Percentiles rank a stretch among this genome's conserved stretches.
Conservation (phyloP, 2,113 vertebrate genomes). For the Cephalopterus ornatus region DNA sequence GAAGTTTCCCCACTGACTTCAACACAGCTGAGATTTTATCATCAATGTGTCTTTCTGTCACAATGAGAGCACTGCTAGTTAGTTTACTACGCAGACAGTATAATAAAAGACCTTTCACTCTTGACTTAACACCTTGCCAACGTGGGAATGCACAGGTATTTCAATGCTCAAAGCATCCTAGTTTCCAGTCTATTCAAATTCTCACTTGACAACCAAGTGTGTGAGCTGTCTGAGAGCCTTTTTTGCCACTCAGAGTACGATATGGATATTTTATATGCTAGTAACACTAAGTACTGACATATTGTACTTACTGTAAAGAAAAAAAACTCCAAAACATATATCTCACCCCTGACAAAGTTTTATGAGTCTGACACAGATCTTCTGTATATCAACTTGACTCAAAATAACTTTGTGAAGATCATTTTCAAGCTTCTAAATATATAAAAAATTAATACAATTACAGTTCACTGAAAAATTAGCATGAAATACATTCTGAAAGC, state of each 20-base stretch:
- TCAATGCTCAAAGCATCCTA: not conserved
- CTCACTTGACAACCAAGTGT: not conserved
- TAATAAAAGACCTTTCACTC: not conserved
- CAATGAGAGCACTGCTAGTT: not conserved
- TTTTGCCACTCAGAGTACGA: not conserved
- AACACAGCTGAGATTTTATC: not conserved
- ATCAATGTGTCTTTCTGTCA: not conserved
- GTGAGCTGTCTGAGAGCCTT: not conserved
- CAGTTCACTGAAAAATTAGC: constrained; percentile 73
- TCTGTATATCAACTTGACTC: not conserved
- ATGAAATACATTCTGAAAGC: constrained; percentile 72
- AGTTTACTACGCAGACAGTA: not conserved
- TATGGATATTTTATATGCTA: not conserved
- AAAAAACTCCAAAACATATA: not conserved
- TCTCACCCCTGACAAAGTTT: not conserved
- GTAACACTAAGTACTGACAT: not conserved
- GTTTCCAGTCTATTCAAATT: not conserved
- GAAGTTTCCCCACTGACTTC: not conserved
- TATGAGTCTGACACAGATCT: constrained; percentile 15
- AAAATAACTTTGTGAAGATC: constrained; percentile 36
- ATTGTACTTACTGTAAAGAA: not conserved
- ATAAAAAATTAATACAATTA: constrained; percentile 68
- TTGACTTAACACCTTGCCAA: not conserved
- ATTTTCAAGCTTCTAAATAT: constrained; percentile 66
- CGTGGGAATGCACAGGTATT: rapidly evolving